These are phyloP conservation scores for Callimorpha dominula DNA, from an alignment of 2,888 invertebrate species.

Conservation along the genomic window DNA sequence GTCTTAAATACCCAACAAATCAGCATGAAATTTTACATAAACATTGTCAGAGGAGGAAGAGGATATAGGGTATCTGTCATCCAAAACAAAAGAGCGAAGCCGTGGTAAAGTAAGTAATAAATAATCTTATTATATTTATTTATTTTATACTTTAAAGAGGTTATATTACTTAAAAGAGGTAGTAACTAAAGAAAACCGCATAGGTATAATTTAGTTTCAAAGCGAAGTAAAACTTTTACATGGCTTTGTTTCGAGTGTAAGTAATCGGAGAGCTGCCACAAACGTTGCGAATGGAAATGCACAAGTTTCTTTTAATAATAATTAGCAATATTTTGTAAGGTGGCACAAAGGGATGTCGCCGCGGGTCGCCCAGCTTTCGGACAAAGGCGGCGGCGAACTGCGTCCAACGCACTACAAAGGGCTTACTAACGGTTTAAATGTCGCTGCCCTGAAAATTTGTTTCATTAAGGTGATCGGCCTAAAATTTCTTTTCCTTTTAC, in stretches of 20 bases:
- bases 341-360: conserved; percentile 76
- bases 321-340: conserved; percentile 81
- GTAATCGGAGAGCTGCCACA: conserved; percentile 40
- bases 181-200: too few species aligned
- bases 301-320: conserved; percentile 76
- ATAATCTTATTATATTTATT: too few species aligned
- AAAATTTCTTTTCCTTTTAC: conserved; percentile 77
- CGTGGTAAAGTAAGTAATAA: too few species aligned
- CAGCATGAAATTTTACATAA: too few species aligned
- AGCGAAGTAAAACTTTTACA: conserved; percentile 18
- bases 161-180: too few species aligned
- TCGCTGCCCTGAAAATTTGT: conserved; percentile 83
- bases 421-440: conserved; percentile 82
- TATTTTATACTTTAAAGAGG: too few species aligned
- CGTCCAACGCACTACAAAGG: conserved; percentile 78
- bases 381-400: conserved; percentile 69
- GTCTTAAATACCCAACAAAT: too few species aligned
- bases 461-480: conserved; percentile 79
- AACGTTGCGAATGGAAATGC: conserved; percentile 34
- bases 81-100: too few species aligned
- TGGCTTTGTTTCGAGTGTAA: conserved; percentile 31
- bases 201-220: conserved; percentile 5
- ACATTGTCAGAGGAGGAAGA: too few species aligned
- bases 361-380: conserved; percentile 68
- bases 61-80: too few species aligned